Evolutionary conservation across 2,888 invertebrate species (phyloP), one percentile per base, ranked within the genome.

Genomic region (Callimorpha dominula): DNA sequence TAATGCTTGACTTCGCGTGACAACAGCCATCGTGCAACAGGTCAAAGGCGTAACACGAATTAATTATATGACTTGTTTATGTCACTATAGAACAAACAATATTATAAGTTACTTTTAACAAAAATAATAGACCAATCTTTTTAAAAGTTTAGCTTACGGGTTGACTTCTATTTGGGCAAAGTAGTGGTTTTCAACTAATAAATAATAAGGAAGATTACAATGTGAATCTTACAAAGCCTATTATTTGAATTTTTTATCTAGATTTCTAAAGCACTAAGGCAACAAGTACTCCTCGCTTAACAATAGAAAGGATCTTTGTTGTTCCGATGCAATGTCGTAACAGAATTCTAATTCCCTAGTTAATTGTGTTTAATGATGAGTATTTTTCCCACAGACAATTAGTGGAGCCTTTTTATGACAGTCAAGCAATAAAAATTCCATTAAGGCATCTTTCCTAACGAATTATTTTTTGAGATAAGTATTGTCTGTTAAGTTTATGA

Each of bases 351-450:
- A 85, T 85, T 76, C 68, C 71, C 76, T 63, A 74, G 79, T 85
- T 88, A 81, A 89, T 88, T 87, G 88, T 79, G 74, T 83, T 87
- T 85, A 85, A 88, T 88, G 86, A 83, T 74, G 77, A 83, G 80
- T 81, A 78, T 85, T 86, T 86, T 88, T 90, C 90, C 81, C 90
- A 90, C 89, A 84, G 74, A 71, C 87, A 88, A 86, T 90, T 87
- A 82, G 69, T 63, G 72, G 66, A 70, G 70, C 66, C 75, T 77
- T 76, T 60, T 70, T 80, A 84, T 80, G 81, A 85, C 80, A 81
- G 76, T 80, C 68, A 77, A 73, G 82, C 78, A 82, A 84, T 86
- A 81, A 88, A 86, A 82, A 76, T 77, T 31, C 31, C 31, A 31
- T 31, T 31, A 1, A 82, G 76, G 71, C 68, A 80, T 72, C 50